Conservation (phyloP, 2,888 invertebrate genomes). For the Molanna angustata region DNA sequence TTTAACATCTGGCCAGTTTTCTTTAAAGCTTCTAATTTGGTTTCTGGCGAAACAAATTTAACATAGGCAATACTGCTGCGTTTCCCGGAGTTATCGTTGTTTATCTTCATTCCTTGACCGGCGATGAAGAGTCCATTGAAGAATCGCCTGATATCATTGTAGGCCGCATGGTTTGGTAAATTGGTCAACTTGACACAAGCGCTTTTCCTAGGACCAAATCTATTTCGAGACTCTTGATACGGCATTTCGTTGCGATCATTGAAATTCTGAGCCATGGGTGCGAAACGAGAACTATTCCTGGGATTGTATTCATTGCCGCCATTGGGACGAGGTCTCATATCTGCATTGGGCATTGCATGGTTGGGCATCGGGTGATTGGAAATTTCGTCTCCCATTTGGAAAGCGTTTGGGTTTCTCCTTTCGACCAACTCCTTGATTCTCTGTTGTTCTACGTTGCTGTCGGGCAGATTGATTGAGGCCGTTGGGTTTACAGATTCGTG, state of each 20-base stretch:
- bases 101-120: conserved; percentile 81
- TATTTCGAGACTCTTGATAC: conserved; percentile 29
- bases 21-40: conserved; percentile 68
- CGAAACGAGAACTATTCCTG: background rate
- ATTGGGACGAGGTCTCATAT: conserved; percentile 33
- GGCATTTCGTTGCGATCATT: conserved; percentile 28
- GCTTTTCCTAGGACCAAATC: conserved; percentile 35
- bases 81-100: conserved; percentile 76
- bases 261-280: conserved; percentile 9
- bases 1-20: conserved; percentile 64
- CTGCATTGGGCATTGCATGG: conserved; percentile 12
- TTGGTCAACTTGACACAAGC: conserved; percentile 70
- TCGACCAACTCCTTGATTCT: conserved; percentile 51
- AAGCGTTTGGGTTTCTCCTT: conserved; percentile 59
- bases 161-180: conserved; percentile 71
- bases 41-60: conserved; percentile 68
- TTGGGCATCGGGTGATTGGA: conserved; percentile 34
- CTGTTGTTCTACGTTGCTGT: conserved; percentile 20
- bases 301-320: conserved; percentile 17
- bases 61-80: conserved; percentile 79
- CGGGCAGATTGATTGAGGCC: background rate
- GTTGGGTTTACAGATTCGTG: background rate
- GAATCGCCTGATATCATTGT: conserved; percentile 78
- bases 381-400: conserved; percentile 45
- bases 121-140: conserved; percentile 74